Evolutionary conservation across 2,113 vertebrate species (phyloP), one percentile per base, ranked within the genome.

Genomic region (Corvus cornix): DNA sequence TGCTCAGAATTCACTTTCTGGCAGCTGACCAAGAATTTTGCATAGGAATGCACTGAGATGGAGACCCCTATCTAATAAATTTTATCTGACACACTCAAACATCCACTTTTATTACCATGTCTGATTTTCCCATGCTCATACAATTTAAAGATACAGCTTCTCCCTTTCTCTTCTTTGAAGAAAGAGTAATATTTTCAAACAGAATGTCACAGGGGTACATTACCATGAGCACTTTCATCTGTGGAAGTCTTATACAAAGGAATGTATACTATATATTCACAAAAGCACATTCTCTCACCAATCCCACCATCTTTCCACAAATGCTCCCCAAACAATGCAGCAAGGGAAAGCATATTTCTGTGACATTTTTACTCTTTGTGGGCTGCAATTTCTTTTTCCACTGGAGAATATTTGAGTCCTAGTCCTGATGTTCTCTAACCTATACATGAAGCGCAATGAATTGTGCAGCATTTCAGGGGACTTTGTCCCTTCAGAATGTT

Each of bases 21-120:
- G 97, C 95, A 95, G 70, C 16, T 78, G 44, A 93, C 92, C 97
- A 98, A 95, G 93, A 97, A 97, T 96, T 92, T 93, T 94, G 81
- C 77, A 77, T 87, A 96, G 96, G 95, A 97, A 97, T 95, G 93
- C 91, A 94, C 81, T 81, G 94, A 91, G 88, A 80, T 97, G 85
- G 96, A 96, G 90, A 90, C 87, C 95, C 90, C 90, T 90, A 93
- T 91, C 94, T 85, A 94, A 97, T 98, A 98, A 94, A 98, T 97
- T 97, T 97, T 96, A 91, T 96, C 90, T 97, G 97, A 96, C 96
- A 95, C 89, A 92, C 55, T 95, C 75, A 79, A 93, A 87, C 94
- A 94, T 91, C 88, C 76, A 80, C 68, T 96, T 97, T 97, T 97
- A 97, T 89, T 93, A 73, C 86, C 87, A 70, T 78, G 93, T 58